Percentiles rank a stretch among this genome's conserved stretches.
phyloP scores from a whole-genome alignment of 2,113 vertebrate species.

The Myiozetetes cayanensis region DNA sequence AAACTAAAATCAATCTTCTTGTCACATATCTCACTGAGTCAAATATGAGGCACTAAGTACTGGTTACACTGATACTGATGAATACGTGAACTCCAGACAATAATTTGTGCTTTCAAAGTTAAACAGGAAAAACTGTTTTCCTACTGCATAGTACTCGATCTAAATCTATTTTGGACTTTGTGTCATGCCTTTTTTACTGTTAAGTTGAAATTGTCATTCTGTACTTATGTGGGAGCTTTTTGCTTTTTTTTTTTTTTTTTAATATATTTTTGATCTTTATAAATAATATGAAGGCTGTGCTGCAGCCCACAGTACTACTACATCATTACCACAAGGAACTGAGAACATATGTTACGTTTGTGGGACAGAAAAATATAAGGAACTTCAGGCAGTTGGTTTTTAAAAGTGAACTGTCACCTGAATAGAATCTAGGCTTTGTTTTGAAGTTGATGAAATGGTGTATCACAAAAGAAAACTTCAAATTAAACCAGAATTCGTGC shows the following conservation, averaged over 20 bases:
- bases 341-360: background rate
- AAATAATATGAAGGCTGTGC: background rate
- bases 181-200: fast-evolving
- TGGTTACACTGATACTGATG: background rate
- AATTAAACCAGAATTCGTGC: background rate
- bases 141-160: background rate
- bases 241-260: background rate
- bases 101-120: background rate
- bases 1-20: background rate
- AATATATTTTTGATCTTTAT: background rate
- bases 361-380: background rate
- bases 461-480: background rate
- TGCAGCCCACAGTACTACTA: background rate
- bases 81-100: background rate
- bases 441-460: background rate
- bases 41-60: background rate
- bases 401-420: background rate
- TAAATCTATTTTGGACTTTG: background rate
- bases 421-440: background rate
- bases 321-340: background rate
- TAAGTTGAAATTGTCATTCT: background rate
- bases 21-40: background rate
- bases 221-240: fast-evolving
- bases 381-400: background rate
- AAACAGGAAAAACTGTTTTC: background rate